These are phyloP conservation scores for Rhagophthalmus giganteus DNA, from an alignment of 2,888 invertebrate genomes.

Conservation along the genomic window DNA sequence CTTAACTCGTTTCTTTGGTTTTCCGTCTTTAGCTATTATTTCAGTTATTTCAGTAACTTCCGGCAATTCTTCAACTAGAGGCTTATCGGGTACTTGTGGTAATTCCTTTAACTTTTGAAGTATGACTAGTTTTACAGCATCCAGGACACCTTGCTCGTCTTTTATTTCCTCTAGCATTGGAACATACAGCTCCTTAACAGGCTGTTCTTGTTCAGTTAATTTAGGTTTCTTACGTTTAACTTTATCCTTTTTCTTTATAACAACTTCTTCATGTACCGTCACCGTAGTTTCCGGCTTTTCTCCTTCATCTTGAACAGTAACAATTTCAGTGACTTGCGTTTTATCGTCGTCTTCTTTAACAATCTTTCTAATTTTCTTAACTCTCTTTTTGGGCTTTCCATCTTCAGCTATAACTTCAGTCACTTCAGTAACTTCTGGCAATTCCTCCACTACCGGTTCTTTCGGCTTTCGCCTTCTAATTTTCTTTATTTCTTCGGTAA, in stretches of 20 bases:
- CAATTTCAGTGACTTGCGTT: conserved; percentile 27
- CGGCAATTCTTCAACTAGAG: conserved; percentile 23
- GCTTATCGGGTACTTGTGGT: no score
- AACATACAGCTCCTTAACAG: no score
- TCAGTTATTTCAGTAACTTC: conserved; percentile 35
- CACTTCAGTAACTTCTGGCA: conserved; percentile 41
- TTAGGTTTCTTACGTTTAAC: no score
- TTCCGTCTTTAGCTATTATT: conserved; percentile 25
- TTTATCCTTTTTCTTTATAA: conserved; percentile 37
- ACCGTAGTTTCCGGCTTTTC: conserved; percentile 30
- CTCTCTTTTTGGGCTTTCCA: conserved; percentile 41
- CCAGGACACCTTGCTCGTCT: no score
- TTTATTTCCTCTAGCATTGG: no score
- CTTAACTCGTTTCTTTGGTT: conserved; percentile 15
- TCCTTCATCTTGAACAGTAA: conserved; percentile 49
- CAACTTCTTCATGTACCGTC: conserved; percentile 40
- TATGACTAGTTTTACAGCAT: no score
- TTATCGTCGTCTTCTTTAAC: conserved; percentile 23
- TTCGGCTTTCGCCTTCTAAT: conserved; percentile 16
- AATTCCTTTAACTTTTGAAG: no score
- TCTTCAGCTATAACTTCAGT: conserved; percentile 41
- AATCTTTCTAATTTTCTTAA: conserved; percentile 39
- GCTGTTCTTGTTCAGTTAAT: no score
- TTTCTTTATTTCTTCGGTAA: conserved; percentile 22
- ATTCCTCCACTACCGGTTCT: conserved; percentile 34